These are phyloP conservation scores for Noctua janthina DNA, from an alignment of 2,888 invertebrate species.

Conservation along the genomic window DNA sequence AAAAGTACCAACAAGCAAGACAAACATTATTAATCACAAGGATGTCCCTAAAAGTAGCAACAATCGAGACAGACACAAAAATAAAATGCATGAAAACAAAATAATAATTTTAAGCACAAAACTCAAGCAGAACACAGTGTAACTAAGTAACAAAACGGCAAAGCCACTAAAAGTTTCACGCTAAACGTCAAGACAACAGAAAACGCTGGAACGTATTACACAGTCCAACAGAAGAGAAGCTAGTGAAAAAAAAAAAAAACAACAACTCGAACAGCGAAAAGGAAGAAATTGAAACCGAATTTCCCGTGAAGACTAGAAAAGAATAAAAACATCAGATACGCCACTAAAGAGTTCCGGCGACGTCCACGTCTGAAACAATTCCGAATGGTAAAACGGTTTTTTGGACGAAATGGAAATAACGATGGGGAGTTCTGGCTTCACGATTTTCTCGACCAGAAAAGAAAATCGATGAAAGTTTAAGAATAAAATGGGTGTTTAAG, in stretches of 20 bases:
- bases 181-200: conserved; percentile 34
- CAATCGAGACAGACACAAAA: not conserved
- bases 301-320: conserved; percentile 66
- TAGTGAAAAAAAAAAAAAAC: conserved; percentile 54
- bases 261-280: conserved; percentile 55
- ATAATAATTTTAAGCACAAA: not conserved
- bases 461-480: conserved; percentile 21
- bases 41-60: not conserved
- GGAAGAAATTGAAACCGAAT: conserved; percentile 71
- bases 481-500: conserved; percentile 16
- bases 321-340: conserved; percentile 64
- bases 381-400: conserved; percentile 59
- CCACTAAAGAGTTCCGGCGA: conserved; percentile 54
- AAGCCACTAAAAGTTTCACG: conserved; percentile 28
- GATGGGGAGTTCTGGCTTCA: conserved; percentile 45
- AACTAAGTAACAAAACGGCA: not conserved
- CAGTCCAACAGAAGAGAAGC: conserved; percentile 42
- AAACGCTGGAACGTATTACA: conserved; percentile 45
- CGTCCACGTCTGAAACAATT: conserved; percentile 60
- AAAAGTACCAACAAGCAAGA: too few species aligned
- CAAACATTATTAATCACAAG: not conserved
- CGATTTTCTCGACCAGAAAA: conserved; percentile 24
- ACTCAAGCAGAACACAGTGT: conserved; percentile 6
- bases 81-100: not conserved
- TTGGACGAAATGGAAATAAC: conserved; percentile 54